Evolutionary conservation across 2,797 vertebrate genomes (phyloP), one percentile per base, ranked within the genome.

Genomic region (Channallabes apus): DNA sequence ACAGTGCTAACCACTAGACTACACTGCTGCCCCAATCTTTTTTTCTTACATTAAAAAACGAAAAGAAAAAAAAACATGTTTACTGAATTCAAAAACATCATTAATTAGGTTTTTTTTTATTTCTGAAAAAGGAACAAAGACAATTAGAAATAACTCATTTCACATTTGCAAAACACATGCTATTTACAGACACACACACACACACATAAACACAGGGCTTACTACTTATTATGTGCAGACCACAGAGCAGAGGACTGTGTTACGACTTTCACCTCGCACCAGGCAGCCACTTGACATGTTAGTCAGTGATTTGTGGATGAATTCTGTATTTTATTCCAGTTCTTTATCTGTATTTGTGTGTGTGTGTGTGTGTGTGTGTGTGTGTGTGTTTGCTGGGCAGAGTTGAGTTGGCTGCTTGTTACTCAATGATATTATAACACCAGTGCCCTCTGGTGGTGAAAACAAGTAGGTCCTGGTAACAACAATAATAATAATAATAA

Each of bases 381-480:
- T 32, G 32, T 32, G 32, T 32, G 32, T 32, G 32, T 32, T 1
- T 32, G 32, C 4, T 59, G 54, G 9, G 12, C 1, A 38, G 58
- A 29, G 14, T 59, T 29, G 71, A 46, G 72, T n/a, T 54, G 18
- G 41, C 22, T 73, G 51, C 22, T 75, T 12, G 24, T 41, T 56
- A 59, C 18, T 75, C 6, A 61, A 69, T 61, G 27, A 79, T 14
- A 82, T 6, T 82, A 38, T 2, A 80, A 64, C 80, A 83, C 61
- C 17, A 85, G 51, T 82, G 68, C 61, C 18, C 83, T 72, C 87
- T 86, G 78, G 87, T 88, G 87, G 75, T 29, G 64, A 9, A 79
- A 79, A 35, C 20, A 61, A 35, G 17, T 5, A 38, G 32, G 20
- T 35, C 29, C 8, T 35, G 5, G 27, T 75, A 11, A 73, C n/a